Conservation (phyloP, 2,888 invertebrate genomes). For the Abrostola tripartita region DNA sequence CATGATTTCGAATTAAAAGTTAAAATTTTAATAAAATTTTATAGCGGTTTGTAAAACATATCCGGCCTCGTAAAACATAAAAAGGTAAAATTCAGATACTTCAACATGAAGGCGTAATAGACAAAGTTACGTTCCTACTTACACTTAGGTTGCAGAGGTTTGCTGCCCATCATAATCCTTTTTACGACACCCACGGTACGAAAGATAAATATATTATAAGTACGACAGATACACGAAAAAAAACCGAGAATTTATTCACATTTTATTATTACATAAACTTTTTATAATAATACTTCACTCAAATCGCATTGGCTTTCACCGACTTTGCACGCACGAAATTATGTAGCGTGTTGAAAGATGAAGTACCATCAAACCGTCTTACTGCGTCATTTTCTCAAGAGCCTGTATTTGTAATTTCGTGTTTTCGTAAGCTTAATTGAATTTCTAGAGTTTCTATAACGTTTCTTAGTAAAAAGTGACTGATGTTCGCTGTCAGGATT, state of each 20-base stretch:
- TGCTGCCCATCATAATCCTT: no score
- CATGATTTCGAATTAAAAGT: no score
- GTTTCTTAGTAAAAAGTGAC: conserved; percentile 40
- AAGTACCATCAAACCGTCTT: conserved; percentile 4
- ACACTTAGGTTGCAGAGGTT: no score
- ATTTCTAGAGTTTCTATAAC: conserved; percentile 19
- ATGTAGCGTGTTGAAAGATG: conserved; percentile 9
- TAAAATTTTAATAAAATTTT: no score
- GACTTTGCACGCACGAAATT: neutral
- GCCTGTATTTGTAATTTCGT: conserved; percentile 5
- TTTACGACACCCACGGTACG: no score
- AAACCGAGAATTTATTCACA: neutral
- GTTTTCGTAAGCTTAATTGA: conserved; percentile 25
- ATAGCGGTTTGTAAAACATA: no score
- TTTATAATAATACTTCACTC: neutral
- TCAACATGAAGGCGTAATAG: no score
- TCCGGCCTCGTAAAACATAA: no score
- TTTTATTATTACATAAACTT: neutral
- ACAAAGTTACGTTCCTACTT: no score
- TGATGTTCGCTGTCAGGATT: conserved; percentile 37
- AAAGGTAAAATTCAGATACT: no score
- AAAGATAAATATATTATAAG: no score
- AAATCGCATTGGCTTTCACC: neutral
- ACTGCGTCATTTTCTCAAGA: conserved; percentile 9
- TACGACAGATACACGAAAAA: neutral